Conservation (phyloP, 1,140 invertebrate genomes). For the Drosophila asahinai region DNA sequence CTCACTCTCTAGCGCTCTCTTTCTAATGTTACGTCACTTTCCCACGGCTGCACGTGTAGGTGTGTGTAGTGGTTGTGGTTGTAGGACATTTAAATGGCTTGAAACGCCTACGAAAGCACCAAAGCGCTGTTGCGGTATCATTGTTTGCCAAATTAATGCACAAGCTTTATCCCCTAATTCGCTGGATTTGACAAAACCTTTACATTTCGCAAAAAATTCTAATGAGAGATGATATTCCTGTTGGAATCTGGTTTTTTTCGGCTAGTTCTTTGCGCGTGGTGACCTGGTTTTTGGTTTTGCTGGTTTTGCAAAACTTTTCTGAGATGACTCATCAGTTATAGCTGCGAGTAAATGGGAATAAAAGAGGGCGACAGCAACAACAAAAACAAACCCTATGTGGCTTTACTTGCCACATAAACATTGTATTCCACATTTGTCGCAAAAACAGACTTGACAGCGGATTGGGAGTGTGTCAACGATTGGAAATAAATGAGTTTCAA, state of each 20-base stretch:
- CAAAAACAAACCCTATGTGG: conserved; percentile 11
- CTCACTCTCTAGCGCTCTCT: conserved; percentile 46
- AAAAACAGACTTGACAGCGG: conserved; percentile 7
- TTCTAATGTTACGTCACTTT: conserved; percentile 82
- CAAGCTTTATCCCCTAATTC: conserved; percentile 26
- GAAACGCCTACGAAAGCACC: conserved; percentile 46
- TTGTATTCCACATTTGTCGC: conserved; percentile 19
- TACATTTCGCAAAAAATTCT: conserved; percentile 6
- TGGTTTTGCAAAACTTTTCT: conserved; percentile 32
- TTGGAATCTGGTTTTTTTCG: conserved; percentile 42
- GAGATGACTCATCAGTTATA: conserved; percentile 43
- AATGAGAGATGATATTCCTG: conserved; percentile 24
- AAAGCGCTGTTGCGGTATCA: conserved; percentile 53
- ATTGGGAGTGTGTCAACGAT: conserved; percentile 28
- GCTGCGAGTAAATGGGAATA: conserved; percentile 10
- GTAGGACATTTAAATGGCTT: conserved; percentile 35
- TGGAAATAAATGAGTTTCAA: conserved; percentile 16
- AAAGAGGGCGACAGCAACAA: conserved; percentile 26
- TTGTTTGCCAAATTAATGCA: conserved; percentile 69
- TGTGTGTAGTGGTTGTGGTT: conserved; percentile 38
- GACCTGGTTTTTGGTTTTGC: conserved; percentile 24
- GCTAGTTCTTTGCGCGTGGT: conserved; percentile 24
- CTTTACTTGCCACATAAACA: conserved; percentile 49
- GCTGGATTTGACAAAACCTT: conserved; percentile 18
- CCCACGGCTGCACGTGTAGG: conserved; percentile 70